A percentile compares a stretch with the other conserved stretches of the same genome.
These are phyloP conservation scores for Neodontobutis hainanensis DNA, from an alignment of 2,113 vertebrate species.

Conservation along the genomic window DNA sequence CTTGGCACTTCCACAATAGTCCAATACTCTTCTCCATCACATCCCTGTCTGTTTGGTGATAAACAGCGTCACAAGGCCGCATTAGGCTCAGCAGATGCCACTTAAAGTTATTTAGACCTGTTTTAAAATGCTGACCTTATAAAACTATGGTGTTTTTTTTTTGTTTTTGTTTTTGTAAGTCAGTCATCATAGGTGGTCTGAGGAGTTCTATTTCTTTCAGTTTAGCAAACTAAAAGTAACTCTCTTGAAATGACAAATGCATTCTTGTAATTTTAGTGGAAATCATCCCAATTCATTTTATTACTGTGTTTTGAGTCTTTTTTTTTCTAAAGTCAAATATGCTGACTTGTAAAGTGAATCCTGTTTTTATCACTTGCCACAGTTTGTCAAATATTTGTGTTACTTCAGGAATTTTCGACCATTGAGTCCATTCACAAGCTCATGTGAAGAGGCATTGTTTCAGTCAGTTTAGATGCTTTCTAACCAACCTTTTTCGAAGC, in stretches of 20 bases:
- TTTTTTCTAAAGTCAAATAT: background rate
- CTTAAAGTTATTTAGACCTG: constrained; percentile 18
- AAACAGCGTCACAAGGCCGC: constrained; percentile 45
- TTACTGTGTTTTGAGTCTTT: background rate
- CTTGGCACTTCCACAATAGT: constrained; percentile 4
- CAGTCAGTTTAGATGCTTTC: constrained; percentile 6
- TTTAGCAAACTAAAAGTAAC: constrained; percentile 15
- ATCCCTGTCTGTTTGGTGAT: constrained; percentile 7
- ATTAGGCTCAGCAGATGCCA: constrained; percentile 45
- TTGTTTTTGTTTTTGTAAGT: constrained; percentile 9
- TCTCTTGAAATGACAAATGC: constrained; percentile 4
- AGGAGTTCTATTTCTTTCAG: constrained; percentile 22
- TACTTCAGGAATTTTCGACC: constrained; percentile 35
- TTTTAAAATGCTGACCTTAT: constrained; percentile 25
- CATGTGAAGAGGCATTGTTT: constrained; percentile 25
- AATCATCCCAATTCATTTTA: background rate
- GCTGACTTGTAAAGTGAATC: background rate
- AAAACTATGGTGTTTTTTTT: constrained; percentile 21
- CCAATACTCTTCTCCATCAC: background rate
- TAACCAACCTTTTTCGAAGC: constrained; percentile 10
- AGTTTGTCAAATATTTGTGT: background rate
- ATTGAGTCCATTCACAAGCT: background rate
- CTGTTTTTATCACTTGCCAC: background rate
- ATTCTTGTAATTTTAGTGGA: constrained; percentile 2
- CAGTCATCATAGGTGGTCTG: constrained; percentile 13